Evolutionary conservation across 1,140 invertebrate species (phyloP), one percentile per base, ranked within the genome.

Genomic region (Leucophenga varia): DNA sequence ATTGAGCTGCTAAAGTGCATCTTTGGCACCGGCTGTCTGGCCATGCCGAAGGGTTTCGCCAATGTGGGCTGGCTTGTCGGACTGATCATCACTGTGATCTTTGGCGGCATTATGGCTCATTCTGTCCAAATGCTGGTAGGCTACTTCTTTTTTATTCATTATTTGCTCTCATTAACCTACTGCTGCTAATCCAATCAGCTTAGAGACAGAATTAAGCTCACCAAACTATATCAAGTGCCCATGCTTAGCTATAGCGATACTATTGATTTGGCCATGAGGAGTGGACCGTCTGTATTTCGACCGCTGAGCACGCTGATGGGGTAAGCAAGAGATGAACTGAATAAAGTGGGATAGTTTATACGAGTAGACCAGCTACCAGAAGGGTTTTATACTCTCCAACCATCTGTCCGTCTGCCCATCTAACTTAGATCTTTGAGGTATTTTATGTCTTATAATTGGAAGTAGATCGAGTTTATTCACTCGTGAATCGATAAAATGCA

Each of bases 11-110:
- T 65, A 1, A 64, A 65, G 6, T 58, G 57, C 16, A 43, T 49
- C 1, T 50, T 65, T 28, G 61, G 61, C 19, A 65, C 61, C 1
- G 61, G 61, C 4, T 53, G 61, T 16, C 12, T 64, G 39, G 61
- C 61, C n/a, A 53, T 64, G 61, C 61, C 61, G 3, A 20, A 21
- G 10, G 57, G 47, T 20, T 64, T 40, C 13, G 4, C 28, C 9
- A 37, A 53, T 25, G 36, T 58, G 1, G 61, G 61, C 19, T 65
- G 61, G 57, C 5, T 61, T 2, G 3, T 43, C 1, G 61, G 61
- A 2, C 12, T 65, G 1, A n/a, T 58, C 9, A 39, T 44, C 49
- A 53, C 61, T 3, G 0, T 65, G 6, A 6, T 49, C 3, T 22
- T 64, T 1, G 20, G 42, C 13, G 14, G 3, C 19, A 28, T 61